Base-by-base conservation (phyloP, 2,797 vertebrate genomes). In the Nannoperca obscura region DNA sequence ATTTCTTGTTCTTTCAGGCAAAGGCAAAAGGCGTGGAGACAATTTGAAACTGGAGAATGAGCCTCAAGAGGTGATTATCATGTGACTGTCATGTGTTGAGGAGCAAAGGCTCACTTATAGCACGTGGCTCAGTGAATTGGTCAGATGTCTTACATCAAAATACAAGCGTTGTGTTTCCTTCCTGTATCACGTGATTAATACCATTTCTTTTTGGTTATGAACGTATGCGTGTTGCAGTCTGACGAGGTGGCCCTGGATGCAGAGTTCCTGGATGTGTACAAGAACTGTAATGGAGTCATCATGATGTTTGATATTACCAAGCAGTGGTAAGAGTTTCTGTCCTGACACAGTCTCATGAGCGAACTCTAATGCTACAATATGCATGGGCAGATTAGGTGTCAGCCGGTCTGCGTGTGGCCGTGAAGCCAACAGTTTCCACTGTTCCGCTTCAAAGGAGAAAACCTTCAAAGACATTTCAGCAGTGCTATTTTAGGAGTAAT, bases 261-360 rank as follows among this genome's bases (percentile, higher is more conserved):
- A 0, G 97, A 99, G 93, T 99, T 99, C 92, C 92, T 99, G 78
- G 98, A 99, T 0, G 98, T 99, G 36, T 99, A 99, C 92, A 98
- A 99, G 91, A 99, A 98, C 91, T 99, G 98, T 87, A 98, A 97
- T 0, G 98, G 98, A 0, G 96, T 99, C 30, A 97, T 99, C 93
- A 97, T 99, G 97, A 99, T 99, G 97, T 99, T 99, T 70, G 98
- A 99, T 91, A 99, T 99, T 84, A 99, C 98, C 88, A 99, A 99
- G 86, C 98, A 99, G 90, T 99, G 98, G 98, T 99, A 89, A 95
- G 91, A 77, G 46, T 24, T 53, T 36, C 44, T 34, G 65, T 76
- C 27, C 55, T 14, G 3, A 9, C 38, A 4, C 49, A 5, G 55
- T 70, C 38, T 84, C 42, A 30, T 74, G 79, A 55, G 57, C 34